These are phyloP conservation scores for Dolichopus griseipennis DNA, from an alignment of 2,888 invertebrate genomes.

Conservation along the genomic window DNA sequence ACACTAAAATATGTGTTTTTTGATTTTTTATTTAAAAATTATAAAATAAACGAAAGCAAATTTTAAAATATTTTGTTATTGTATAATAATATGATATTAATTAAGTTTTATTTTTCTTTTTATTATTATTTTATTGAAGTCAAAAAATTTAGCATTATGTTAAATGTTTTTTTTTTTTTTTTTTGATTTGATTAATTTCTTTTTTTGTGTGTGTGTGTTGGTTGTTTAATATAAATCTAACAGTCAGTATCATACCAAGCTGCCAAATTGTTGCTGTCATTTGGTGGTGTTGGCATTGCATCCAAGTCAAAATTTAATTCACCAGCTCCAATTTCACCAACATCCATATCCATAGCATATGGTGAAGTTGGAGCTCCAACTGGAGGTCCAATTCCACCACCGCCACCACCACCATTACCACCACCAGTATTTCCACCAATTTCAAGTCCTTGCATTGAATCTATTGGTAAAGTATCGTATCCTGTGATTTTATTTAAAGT, in stretches of 20 bases:
- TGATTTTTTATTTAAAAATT: not conserved
- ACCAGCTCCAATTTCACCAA: constrained; percentile 63
- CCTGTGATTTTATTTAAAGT: constrained; percentile 46
- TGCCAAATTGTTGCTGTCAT: constrained; percentile 84
- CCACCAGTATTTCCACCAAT: constrained; percentile 53
- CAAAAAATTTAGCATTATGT: not conserved
- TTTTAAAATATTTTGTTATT: not conserved
- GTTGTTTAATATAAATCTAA: constrained; percentile 42
- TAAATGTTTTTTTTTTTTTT: too few species aligned
- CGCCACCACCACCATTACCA: constrained; percentile 25
- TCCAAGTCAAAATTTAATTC: constrained; percentile 71
- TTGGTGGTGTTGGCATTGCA: constrained; percentile 70
- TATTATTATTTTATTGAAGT: not conserved
- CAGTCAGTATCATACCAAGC: constrained; percentile 98
- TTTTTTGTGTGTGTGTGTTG: too few species aligned
- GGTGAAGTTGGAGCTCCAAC: constrained; percentile 44
- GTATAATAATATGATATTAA: too few species aligned
- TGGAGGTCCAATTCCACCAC: constrained; percentile 34
- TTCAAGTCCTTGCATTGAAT: constrained; percentile 91
- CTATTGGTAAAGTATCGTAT: constrained; percentile 97
- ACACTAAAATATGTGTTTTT: not conserved
- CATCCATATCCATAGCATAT: constrained; percentile 86
- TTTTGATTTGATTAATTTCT: too few species aligned
- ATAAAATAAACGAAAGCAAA: not conserved
- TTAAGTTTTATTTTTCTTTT: too few species aligned